phyloP scores from a whole-genome alignment of 2,797 vertebrate species.

The Oreochromis mossambicus region DNA sequence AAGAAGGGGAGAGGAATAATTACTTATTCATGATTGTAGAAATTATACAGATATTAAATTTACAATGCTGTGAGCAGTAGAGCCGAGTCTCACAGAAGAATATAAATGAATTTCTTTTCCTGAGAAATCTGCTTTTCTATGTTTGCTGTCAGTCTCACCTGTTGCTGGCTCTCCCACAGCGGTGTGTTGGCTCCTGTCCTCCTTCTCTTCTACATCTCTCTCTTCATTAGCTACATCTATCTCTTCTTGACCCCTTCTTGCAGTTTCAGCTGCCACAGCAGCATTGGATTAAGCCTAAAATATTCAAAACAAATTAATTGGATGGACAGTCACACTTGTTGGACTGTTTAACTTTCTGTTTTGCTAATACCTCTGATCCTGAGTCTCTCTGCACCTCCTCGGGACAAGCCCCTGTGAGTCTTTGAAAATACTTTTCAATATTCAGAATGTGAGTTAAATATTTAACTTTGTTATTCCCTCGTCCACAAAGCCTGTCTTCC shows the following conservation, averaged over 20 bases:
- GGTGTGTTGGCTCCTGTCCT: not conserved
- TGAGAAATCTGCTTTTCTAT: not conserved
- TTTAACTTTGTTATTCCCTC: not conserved
- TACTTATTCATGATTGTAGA: not conserved
- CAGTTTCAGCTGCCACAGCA: not conserved
- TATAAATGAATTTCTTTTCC: not conserved
- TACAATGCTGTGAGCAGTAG: not conserved
- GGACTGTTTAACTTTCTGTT: not conserved
- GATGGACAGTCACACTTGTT: not conserved
- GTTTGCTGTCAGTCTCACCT: not conserved
- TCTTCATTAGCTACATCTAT: not conserved
- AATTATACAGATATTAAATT: not conserved
- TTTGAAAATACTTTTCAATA: not conserved
- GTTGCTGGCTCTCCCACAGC: not conserved
- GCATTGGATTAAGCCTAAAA: not conserved
- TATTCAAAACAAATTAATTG: not conserved
- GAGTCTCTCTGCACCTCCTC: not conserved
- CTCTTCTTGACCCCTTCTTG: not conserved
- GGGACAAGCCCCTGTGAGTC: not conserved
- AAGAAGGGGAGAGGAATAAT: not conserved
- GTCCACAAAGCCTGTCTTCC: not conserved
- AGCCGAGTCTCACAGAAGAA: not conserved
- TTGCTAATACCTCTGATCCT: not conserved
- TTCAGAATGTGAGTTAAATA: not conserved
- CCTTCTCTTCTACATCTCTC: not conserved